These are phyloP conservation scores for Heliothis virescens DNA, from an alignment of 1,140 invertebrate genomes.

Conservation along the genomic window DNA sequence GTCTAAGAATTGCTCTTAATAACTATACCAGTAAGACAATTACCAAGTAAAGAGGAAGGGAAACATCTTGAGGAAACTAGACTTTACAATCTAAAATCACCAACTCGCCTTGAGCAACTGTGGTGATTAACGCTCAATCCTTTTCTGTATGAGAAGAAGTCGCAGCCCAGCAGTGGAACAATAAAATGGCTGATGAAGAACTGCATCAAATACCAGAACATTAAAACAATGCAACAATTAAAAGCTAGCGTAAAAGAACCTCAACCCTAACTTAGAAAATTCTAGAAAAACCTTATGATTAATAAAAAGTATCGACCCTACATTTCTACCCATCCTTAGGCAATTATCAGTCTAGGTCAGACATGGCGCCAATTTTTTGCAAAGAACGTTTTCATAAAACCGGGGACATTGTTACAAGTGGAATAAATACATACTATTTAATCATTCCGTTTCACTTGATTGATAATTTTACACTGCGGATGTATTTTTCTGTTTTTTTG, in stretches of 20 bases:
- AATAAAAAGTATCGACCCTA: background rate
- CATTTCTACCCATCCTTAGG: background rate
- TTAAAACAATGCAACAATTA: background rate
- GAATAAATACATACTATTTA: conserved; percentile 6
- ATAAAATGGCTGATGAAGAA: background rate
- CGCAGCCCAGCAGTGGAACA: too few relatives aligned
- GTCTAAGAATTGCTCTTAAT: too few relatives aligned
- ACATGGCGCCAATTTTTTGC: conserved; percentile 29
- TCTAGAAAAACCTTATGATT: background rate
- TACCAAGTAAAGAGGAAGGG: too few relatives aligned
- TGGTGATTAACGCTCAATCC: too few relatives aligned
- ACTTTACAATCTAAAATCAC: too few relatives aligned
- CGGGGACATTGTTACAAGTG: conserved; percentile 1
- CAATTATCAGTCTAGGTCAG: conserved; percentile 25
- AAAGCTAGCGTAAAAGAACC: background rate
- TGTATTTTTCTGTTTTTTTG: background rate
- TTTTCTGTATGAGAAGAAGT: too few relatives aligned
- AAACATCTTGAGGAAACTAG: too few relatives aligned
- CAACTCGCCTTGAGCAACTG: too few relatives aligned
- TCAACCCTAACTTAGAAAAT: background rate
- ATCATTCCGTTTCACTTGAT: conserved; percentile 28
- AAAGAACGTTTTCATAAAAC: background rate
- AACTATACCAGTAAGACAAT: too few relatives aligned
- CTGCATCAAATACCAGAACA: background rate
- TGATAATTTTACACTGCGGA: conserved; percentile 12